These are phyloP conservation scores for Caenorhabditis sp. DNA, from an alignment of 2,888 invertebrate genomes.

Conservation along the genomic window DNA sequence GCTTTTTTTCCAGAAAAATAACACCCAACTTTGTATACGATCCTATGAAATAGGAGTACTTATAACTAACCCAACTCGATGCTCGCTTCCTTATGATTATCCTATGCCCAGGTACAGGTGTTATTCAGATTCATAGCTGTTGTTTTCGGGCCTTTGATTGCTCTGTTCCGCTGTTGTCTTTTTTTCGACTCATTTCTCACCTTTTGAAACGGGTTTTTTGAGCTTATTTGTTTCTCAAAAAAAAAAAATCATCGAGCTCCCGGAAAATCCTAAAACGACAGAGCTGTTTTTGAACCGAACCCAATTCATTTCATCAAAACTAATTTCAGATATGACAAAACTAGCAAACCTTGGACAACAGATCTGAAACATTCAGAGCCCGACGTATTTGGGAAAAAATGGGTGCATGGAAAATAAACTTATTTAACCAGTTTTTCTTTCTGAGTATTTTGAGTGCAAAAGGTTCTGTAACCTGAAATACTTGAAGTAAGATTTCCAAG, in stretches of 20 bases:
- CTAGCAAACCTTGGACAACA: constrained; percentile 38
- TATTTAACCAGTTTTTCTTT: background rate
- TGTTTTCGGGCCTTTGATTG: too few relatives aligned
- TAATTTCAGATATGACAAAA: constrained; percentile 16
- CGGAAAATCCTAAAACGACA: too few relatives aligned
- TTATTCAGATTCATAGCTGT: too few relatives aligned
- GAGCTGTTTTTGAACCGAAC: background rate
- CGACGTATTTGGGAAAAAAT: constrained; percentile 24
- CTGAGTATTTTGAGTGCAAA: background rate
- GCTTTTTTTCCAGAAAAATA: constrained; percentile 35
- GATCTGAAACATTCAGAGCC: constrained; percentile 19
- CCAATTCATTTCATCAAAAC: background rate
- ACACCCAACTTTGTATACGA: constrained; percentile 42
- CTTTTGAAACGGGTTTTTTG: too few relatives aligned
- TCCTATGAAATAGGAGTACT: constrained; percentile 66
- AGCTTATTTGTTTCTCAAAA: too few relatives aligned
- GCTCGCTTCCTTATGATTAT: constrained; percentile 60
- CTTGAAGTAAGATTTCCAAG: background rate
- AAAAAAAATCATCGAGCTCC: too few relatives aligned
- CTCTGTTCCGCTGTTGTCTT: too few relatives aligned
- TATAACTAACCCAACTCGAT: constrained; percentile 40
- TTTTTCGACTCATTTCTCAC: too few relatives aligned
- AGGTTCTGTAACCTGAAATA: background rate
- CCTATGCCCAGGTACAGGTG: constrained; percentile 57
- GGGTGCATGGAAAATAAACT: constrained; percentile 8